Base-by-base conservation (phyloP, 2,797 vertebrate species). In the Vireo griseus region DNA sequence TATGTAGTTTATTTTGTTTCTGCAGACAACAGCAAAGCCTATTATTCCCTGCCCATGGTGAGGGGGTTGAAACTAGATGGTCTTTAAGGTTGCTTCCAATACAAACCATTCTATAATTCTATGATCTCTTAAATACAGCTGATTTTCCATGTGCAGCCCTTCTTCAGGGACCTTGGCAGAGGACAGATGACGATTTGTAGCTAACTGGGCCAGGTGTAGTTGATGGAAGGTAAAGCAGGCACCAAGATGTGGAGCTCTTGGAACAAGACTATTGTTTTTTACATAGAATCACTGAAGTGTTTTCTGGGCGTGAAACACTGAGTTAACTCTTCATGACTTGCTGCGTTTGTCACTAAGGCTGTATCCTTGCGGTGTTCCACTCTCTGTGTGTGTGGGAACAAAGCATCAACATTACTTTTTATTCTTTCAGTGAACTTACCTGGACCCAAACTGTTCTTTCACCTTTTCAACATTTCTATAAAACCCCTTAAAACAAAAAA, bases 321-420 rank as follows among this genome's bases (percentile, higher is more conserved):
- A 78, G 15, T 55, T 51, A 55, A 73, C 25, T 33, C 28, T 45
- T 57, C 2, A 1, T 31, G 21, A 25, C 26, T 57, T 80, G 35
- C 35, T 72, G 37, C 42, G 35, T 47, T 55, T 57, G 29, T 68
- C 25, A 13, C 37, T 37, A 50, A n/a, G 54, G 29, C 44, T 45
- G 14, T 59, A 28, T 42, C 31, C 28, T 83, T 58, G 21, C 0
- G 0, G 26, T 40, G 17, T 45, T 65, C 42, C 19, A 12, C 13
- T 59, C 8, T 31, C 15, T 50, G 16, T 50, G 31, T 24, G 31
- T 29, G 62, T 25, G 62, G 14, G 35, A 16, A 51, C 28, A 37
- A 63, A 63, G 21, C 10, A 58, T 67, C 35, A 58, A 5, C 19
- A 4, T 51, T 42, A 13, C 31, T 48, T 57, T 66, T 67, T 58